A percentile compares a stretch with the other conserved stretches of the same genome.
These are phyloP conservation scores for Stenchaetothrips biformis DNA, from an alignment of 2,888 invertebrate species.

Conservation along the genomic window DNA sequence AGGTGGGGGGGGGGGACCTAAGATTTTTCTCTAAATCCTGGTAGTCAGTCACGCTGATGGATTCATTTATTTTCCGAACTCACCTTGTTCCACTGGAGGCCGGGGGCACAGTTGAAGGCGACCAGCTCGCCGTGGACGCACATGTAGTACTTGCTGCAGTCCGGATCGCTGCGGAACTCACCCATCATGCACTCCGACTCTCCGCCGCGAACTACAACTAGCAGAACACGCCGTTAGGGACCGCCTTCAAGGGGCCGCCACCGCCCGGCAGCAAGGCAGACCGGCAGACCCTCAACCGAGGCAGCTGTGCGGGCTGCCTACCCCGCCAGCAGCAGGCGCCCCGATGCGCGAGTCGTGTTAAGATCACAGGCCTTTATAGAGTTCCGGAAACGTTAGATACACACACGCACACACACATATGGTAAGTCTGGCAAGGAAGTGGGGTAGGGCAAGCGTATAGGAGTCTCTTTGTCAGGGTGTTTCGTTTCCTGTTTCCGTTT, in stretches of 20 bases:
- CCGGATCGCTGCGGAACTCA: conserved; percentile 43
- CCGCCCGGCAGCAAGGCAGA: background rate
- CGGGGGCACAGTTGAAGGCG: conserved; percentile 64
- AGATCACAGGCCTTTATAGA: background rate
- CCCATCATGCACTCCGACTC: background rate
- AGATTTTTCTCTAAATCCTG: no score
- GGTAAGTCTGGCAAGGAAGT: background rate
- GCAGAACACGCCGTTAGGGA: background rate
- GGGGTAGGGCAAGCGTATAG: background rate
- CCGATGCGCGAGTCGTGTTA: background rate
- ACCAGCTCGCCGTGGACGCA: conserved; percentile 76
- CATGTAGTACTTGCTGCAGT: conserved; percentile 68
- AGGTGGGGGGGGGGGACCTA: no score
- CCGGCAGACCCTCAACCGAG: background rate
- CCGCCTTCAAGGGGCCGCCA: conserved; percentile 30
- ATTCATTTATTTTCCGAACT: conserved; percentile 36
- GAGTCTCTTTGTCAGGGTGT: background rate
- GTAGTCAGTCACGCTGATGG: conserved; percentile 32
- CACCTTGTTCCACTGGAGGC: conserved; percentile 69
- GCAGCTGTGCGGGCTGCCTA: background rate
- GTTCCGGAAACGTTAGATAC: background rate
- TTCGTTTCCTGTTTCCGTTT: background rate
- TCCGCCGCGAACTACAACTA: conserved; percentile 17
- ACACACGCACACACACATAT: background rate
- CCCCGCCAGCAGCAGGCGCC: background rate